Evolutionary conservation across 2,888 invertebrate genomes (phyloP).

Genomic region (Scaeva pyrastri): DNA sequence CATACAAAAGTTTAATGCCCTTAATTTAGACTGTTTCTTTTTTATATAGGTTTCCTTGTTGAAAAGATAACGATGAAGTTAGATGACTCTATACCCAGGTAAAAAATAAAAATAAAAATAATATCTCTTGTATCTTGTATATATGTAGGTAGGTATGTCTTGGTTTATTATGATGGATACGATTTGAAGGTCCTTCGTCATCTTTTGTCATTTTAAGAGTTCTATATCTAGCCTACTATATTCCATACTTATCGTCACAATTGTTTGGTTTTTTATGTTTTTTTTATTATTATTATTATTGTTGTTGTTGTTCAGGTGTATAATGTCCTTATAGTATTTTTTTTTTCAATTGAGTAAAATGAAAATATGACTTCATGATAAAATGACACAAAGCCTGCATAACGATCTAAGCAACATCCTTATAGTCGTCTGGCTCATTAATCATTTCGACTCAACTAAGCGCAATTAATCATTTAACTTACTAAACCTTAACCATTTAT

Average conservation of each 20-base stretch:
- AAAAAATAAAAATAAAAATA: slow-evolving; percentile 6
- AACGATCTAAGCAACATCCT: slow-evolving; percentile 65
- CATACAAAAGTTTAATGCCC: slow-evolving; percentile 20
- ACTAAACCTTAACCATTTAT: background rate
- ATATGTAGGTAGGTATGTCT: slow-evolving; percentile 20
- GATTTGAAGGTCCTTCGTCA: slow-evolving; percentile 61
- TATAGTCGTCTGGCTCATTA: slow-evolving; percentile 61
- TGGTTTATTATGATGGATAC: slow-evolving; percentile 63
- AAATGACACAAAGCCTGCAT: slow-evolving; percentile 57
- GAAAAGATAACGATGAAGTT: slow-evolving; percentile 29
- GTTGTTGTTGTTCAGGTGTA: slow-evolving; percentile 35
- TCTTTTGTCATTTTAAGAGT: slow-evolving; percentile 64
- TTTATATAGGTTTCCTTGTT: slow-evolving; percentile 28
- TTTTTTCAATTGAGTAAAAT: slow-evolving; percentile 9
- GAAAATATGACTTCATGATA: slow-evolving; percentile 33
- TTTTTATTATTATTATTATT: too few relatives aligned
- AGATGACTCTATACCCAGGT: background rate
- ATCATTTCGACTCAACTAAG: slow-evolving; percentile 60
- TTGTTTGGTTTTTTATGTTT: slow-evolving; percentile 4
- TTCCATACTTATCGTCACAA: slow-evolving; percentile 20
- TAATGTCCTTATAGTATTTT: background rate
- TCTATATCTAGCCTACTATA: too few relatives aligned
- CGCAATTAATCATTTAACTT: slow-evolving; percentile 71
- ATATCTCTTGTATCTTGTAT: background rate
- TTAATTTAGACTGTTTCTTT: slow-evolving; percentile 30